Base-by-base conservation (phyloP, 2,888 invertebrate species). In the Gisinianus flammeolus region DNA sequence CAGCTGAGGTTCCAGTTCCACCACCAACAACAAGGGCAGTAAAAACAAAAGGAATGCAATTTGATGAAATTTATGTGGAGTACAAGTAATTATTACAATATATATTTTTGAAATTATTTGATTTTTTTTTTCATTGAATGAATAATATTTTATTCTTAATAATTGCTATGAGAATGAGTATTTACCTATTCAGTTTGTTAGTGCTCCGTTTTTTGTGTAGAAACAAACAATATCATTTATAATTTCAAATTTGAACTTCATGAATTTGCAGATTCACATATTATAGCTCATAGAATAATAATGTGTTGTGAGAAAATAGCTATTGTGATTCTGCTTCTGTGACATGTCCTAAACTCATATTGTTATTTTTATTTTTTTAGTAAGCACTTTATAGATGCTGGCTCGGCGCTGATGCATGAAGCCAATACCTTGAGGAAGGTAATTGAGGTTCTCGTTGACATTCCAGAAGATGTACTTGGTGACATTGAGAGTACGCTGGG, bases 81-180 rank as follows among this genome's bases (percentile, higher is more conserved):
- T 82, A 77, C 74, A 84, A 79, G 84, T 84, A 80, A 79, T 76
- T n/a, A 1, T 35, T n/a, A n/a, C n/a, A n/a, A n/a, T n/a, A n/a
- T n/a, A n/a, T n/a, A n/a, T n/a, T n/a, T n/a, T n/a, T n/a, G 22
- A n/a, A 68, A 35, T 31, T 22, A 35, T 35, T 19, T 35, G 24
- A 44, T 16, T 44, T 44, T 44, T 44, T 10, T 44, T 44, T 44
- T 10, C n/a, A n/a, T n/a, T n/a, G n/a, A n/a, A n/a, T n/a, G n/a
- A n/a, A n/a, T n/a, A n/a, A n/a, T n/a, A n/a, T 8, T 19, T 54
- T 54, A 54, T 4, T 54, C 54, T 12, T 54, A 16, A 54, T 54
- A 12, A 66, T 74, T 66, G 74, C 66, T 64, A 74, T 74, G 64
- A 28, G 64, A 64, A 66, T 66, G 6, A 44, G 28, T n/a, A 54